Base-by-base conservation (phyloP, 1,140 invertebrate species). In the Micrasema minimum region DNA sequence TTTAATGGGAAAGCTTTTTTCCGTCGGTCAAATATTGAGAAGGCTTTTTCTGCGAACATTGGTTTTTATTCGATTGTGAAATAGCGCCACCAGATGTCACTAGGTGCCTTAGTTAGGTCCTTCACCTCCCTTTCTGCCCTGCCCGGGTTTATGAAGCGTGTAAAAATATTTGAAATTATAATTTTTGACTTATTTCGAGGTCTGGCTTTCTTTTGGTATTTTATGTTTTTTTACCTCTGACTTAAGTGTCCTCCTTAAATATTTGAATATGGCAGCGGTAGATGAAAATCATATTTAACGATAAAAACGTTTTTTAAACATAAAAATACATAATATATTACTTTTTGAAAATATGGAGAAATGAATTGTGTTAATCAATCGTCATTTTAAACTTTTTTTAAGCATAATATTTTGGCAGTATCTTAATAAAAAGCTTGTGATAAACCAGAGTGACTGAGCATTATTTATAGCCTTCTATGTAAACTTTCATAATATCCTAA, bases 31-130 rank as follows among this genome's bases (percentile, higher is more conserved):
- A 57, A 59, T 59, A 31, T 55, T 55, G 50, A 53, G 50, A n/a
- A 59, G 14, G 55, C 26, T 38, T 11, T 38, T 59, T 22, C 10
- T 22, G 55, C 10, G n/a, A n/a, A 59, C 55, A 59, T 59, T 59
- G 55, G 12, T 59, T 59, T 59, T 59, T 59, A 59, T 59, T 59
- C 55, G 55, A 41, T 59, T 59, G 55, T 41, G 55, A 59, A 59
- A 59, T 59, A 59, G 55, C 37, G 18, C 18, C 55, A 16, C 55
- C 55, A 59, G 55, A 59, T 59, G 55, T 43, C 55, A 16, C 55
- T 31, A 31, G 26, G 26, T 55, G 31, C 26, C 23, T 55, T 14
- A 31, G 3, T 31, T 2, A 31, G 7, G 26, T 31, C 26, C 26
- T 31, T 31, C 26, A 37, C 10, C 7, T 20, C 46, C 46, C 9